These are phyloP conservation scores for Listrodromus nycthemerus DNA, from an alignment of 2,888 invertebrate species.

Conservation along the genomic window DNA sequence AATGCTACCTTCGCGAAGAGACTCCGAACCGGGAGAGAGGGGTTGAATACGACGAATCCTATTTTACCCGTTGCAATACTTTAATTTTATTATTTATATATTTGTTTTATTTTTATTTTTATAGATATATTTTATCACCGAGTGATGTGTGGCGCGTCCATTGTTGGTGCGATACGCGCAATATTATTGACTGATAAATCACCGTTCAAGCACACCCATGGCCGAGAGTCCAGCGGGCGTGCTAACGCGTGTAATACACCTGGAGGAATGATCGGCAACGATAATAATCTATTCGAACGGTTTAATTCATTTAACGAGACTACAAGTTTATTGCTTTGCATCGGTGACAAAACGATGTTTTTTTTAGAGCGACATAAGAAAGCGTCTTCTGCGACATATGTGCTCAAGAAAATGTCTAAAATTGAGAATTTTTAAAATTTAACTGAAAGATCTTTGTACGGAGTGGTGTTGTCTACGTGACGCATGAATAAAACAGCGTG, in stretches of 20 bases:
- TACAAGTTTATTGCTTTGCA: not conserved
- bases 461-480: not conserved
- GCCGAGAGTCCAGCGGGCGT: conserved; percentile 26
- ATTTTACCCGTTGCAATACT: not conserved
- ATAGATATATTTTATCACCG: conserved; percentile 22
- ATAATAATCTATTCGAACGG: not conserved
- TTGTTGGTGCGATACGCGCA: conserved; percentile 29
- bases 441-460: not conserved
- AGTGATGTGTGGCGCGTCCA: conserved; percentile 7
- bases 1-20: not conserved
- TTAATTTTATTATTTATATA: not conserved
- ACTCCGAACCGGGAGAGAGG: not conserved
- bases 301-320: not conserved
- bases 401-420: not conserved
- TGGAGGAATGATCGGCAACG: not conserved
- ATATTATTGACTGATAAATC: conserved; percentile 18
- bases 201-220: conserved; percentile 7
- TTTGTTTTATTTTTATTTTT: conserved; percentile 25
- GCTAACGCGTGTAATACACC: not conserved
- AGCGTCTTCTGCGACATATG: too few species aligned
- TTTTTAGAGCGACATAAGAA: too few species aligned
- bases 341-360: not conserved
- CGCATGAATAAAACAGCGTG: not conserved
- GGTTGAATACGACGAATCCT: not conserved
- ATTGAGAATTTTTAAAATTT: not conserved